Evolutionary conservation across 2,797 vertebrate species (phyloP).

Genomic region (Leptoclinus maculatus): DNA sequence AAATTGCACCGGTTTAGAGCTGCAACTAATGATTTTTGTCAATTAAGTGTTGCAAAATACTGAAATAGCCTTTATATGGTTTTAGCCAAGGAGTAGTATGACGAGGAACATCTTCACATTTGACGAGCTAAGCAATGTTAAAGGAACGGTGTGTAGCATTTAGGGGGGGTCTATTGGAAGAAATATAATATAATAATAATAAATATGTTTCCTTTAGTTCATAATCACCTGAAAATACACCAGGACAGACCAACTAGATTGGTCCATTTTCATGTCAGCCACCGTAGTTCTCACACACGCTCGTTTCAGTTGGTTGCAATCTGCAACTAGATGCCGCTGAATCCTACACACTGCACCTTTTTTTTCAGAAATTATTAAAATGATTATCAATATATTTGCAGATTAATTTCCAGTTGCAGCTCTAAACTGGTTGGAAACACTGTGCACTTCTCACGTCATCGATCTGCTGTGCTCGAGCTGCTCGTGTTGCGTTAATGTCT

Average conservation of each 20-base stretch:
- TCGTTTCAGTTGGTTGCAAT: no score
- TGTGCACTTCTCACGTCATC: not conserved
- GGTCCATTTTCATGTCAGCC: no score
- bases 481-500: slow-evolving; percentile 6
- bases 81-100: not conserved
- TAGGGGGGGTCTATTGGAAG: not conserved
- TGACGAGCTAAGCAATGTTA: not conserved
- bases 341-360: no score
- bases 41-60: not conserved
- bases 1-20: slow-evolving; percentile 11
- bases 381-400: not conserved
- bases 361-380: not conserved
- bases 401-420: slow-evolving; percentile 17
- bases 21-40: not conserved
- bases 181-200: not conserved
- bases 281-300: no score
- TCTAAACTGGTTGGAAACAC: not conserved
- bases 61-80: not conserved
- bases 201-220: not conserved
- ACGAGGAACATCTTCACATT: not conserved
- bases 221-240: no score
- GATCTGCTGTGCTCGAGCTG: slow-evolving; percentile 21
- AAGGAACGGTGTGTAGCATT: not conserved
- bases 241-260: no score
- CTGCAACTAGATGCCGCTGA: no score